Percentiles rank a stretch among this genome's conserved stretches.
Evolutionary conservation across 2,113 vertebrate genomes (phyloP).

Genomic region (Entelurus aequoreus): DNA sequence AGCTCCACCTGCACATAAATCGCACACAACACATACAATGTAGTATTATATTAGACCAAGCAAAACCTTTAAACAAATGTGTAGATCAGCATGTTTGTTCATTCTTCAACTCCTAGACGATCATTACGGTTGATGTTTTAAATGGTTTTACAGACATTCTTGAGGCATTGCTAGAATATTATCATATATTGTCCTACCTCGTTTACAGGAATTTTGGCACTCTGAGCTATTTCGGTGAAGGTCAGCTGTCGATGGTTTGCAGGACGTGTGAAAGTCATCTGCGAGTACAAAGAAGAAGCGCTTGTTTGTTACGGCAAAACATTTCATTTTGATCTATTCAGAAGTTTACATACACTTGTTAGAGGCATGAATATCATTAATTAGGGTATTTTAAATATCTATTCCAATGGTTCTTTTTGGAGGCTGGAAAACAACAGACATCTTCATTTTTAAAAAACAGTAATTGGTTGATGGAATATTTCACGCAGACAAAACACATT

Average conservation of each 20-base stretch:
- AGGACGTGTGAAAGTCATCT: slow-evolving; percentile 99
- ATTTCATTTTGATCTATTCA: too few species aligned
- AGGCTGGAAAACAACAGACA: too few species aligned
- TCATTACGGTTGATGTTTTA: background rate
- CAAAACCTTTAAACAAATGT: too few species aligned
- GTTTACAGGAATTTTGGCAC: slow-evolving; percentile 86
- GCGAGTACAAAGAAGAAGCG: slow-evolving; percentile 9
- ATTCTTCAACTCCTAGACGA: background rate
- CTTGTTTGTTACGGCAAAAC: background rate
- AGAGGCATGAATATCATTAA: too few species aligned
- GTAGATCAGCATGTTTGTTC: too few species aligned
- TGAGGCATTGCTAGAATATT: background rate
- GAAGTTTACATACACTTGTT: background rate
- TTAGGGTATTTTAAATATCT: too few species aligned
- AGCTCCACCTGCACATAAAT: slow-evolving; percentile 82
- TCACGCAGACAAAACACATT: too few species aligned
- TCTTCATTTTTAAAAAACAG: too few species aligned
- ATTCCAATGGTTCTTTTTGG: too few species aligned
- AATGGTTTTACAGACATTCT: background rate
- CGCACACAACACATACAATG: background rate
- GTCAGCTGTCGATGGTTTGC: slow-evolving; percentile 95
- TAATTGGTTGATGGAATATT: too few species aligned
- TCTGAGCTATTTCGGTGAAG: slow-evolving; percentile 91
- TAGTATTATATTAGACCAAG: too few species aligned
- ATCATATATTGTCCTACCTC: slow-evolving; percentile 71